Base-by-base conservation (phyloP, 1,140 invertebrate genomes). In the Macrocentrus cingulum region DNA sequence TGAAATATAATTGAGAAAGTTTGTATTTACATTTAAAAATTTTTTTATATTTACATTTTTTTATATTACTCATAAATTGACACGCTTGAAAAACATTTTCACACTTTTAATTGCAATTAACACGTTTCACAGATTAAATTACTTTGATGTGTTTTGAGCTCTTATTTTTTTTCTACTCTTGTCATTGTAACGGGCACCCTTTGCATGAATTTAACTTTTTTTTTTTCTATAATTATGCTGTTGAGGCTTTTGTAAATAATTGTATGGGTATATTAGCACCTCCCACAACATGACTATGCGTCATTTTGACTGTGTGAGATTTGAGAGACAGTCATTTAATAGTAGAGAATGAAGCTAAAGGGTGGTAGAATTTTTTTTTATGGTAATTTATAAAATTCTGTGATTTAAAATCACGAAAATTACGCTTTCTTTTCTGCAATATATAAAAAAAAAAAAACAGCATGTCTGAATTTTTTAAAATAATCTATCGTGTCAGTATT, bases 21-120 rank as follows among this genome's bases (percentile, higher is more conserved):
- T n/a, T n/a, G n/a, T n/a, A n/a, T n/a, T n/a, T n/a, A n/a, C n/a
- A n/a, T n/a, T n/a, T n/a, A n/a, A n/a, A n/a, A n/a, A n/a, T n/a
- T n/a, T n/a, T n/a, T n/a, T n/a, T n/a, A n/a, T n/a, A n/a, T n/a
- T n/a, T n/a, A n/a, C n/a, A n/a, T n/a, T n/a, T n/a, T n/a, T n/a
- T n/a, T n/a, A n/a, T n/a, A n/a, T n/a, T n/a, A n/a, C n/a, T n/a
- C n/a, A n/a, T n/a, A n/a, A n/a, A n/a, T n/a, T n/a, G n/a, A n/a
- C n/a, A n/a, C n/a, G n/a, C n/a, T n/a, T n/a, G 20, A 37, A 39
- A 55, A 56, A 45, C 50, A 32, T 45, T 63, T 63, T 60, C 60
- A 60, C 46, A 57, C 46, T 60, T 66, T 62, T 66, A 63, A 63
- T 66, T 61, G 56, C 56, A 62, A 61, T 66, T 63, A 63, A 63